Base-by-base conservation (phyloP, 2,888 invertebrate species). In the Spilarctia lutea region DNA sequence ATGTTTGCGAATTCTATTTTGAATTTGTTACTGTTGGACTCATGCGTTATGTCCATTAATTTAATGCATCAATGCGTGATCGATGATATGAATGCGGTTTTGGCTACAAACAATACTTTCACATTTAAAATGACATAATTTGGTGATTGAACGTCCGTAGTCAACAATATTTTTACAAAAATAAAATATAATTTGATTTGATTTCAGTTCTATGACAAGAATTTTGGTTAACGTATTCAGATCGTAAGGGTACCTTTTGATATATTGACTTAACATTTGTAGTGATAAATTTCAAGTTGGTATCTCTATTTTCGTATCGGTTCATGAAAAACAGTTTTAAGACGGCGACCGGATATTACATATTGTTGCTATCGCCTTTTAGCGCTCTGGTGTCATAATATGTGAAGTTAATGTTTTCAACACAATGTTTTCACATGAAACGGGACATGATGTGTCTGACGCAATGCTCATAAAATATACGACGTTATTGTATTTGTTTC, bases 1-100 rank as follows among this genome's bases (percentile, higher is more conserved):
- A 95, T 95, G 95, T 94, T 94, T 95, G 94, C 93, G 91, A 94
- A 94, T 91, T 94, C 94, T 95, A 95, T 95, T 96, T 96, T 91
- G 88, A 91, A 91, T 90, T 91, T 91, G 91, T 92, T 90, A 89
- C 86, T 88, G 89, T 90, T 88, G 87, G 86, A 78, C 86, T 85
- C 86, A 79, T 79, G 84, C 85, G 87, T 84, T 75, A 72, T 83
- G 79, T 72, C 81, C 70, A 73, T 74, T 78, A 79, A 79, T 75
- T 75, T 85, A 83, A 85, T 86, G 82, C 74, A 83, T 83, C 79
- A 80, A 75, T 70, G 74, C 72, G 76, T 81, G 76, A 83, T 82
- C 76, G 75, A 85, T 85, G 72, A 75, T 77, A 77, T 68, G 71
- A 78, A 81, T 75, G 63, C 52, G 33, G 65, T 63, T 68, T 33